A percentile compares a stretch with the other conserved stretches of the same genome.
Evolutionary conservation across 2,113 vertebrate species (phyloP).

Genomic region (Zosterops lateralis): DNA sequence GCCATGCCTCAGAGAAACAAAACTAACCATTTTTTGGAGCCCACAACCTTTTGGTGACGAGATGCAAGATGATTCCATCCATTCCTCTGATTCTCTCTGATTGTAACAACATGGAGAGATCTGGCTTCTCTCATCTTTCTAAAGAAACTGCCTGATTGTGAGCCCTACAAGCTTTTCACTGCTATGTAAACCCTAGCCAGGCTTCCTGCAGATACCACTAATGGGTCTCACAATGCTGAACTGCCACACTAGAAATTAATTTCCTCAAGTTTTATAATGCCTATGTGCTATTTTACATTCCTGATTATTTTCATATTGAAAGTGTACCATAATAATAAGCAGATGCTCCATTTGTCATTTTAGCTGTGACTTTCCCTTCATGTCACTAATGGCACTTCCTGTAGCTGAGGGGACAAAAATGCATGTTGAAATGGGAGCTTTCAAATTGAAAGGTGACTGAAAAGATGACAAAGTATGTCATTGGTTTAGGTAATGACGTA

Average conservation of each 20-base stretch:
- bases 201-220: neutral
- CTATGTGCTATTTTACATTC: neutral
- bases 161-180: neutral
- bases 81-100: neutral
- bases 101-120: neutral
- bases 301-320: neutral
- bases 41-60: neutral
- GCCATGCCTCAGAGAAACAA: neutral
- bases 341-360: neutral
- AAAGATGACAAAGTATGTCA: neutral
- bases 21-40: neutral
- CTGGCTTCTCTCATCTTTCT: neutral
- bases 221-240: neutral
- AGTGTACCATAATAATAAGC: neutral
- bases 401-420: slow-evolving; percentile 1
- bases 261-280: neutral
- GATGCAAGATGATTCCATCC: neutral
- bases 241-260: neutral
- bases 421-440: neutral
- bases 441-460: neutral
- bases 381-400: neutral
- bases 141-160: neutral
- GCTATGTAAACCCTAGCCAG: neutral
- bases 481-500: neutral
- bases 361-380: neutral